Conservation (phyloP, 2,888 invertebrate genomes). For the Epinotia brunnichana region DNA sequence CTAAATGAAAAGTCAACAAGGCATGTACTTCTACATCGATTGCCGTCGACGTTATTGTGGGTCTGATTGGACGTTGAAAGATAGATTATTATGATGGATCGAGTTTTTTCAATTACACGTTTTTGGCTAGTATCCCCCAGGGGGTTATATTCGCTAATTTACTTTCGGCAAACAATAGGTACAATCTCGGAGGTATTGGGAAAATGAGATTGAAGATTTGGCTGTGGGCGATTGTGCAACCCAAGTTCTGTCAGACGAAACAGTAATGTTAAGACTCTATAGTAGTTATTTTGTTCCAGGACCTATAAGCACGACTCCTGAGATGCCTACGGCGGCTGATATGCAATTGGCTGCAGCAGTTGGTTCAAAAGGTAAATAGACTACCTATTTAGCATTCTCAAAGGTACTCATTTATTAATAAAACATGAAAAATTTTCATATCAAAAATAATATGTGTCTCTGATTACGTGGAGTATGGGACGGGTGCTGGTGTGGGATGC, state of each 20-base stretch:
- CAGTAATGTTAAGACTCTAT: not conserved
- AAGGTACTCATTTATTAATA: no score
- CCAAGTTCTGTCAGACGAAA: not conserved
- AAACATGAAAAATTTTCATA: no score
- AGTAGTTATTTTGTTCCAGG: slow-evolving; percentile 57
- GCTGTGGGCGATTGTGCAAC: slow-evolving; percentile 10
- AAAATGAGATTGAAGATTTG: slow-evolving; percentile 15
- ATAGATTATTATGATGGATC: slow-evolving; percentile 65
- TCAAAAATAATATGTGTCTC: no score
- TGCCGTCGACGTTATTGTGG: slow-evolving; percentile 50
- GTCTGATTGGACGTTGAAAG: slow-evolving; percentile 58
- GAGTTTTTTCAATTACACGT: slow-evolving; percentile 53
- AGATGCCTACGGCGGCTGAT: slow-evolving; percentile 79
- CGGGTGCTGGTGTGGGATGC: no score
- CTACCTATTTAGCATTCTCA: no score
- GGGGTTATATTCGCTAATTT: slow-evolving; percentile 53
- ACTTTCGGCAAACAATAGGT: slow-evolving; percentile 51
- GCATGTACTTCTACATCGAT: slow-evolving; percentile 45
- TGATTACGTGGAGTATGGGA: no score
- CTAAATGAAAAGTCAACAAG: slow-evolving; percentile 69
- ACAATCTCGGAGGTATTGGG: slow-evolving; percentile 41
- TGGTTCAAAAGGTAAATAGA: slow-evolving; percentile 67
- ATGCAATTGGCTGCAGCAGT: slow-evolving; percentile 79
- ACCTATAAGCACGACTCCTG: slow-evolving; percentile 79
- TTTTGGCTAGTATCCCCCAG: slow-evolving; percentile 50